Evolutionary conservation across 1,140 invertebrate genomes (phyloP).

Genomic region (Bombus waltoni): DNA sequence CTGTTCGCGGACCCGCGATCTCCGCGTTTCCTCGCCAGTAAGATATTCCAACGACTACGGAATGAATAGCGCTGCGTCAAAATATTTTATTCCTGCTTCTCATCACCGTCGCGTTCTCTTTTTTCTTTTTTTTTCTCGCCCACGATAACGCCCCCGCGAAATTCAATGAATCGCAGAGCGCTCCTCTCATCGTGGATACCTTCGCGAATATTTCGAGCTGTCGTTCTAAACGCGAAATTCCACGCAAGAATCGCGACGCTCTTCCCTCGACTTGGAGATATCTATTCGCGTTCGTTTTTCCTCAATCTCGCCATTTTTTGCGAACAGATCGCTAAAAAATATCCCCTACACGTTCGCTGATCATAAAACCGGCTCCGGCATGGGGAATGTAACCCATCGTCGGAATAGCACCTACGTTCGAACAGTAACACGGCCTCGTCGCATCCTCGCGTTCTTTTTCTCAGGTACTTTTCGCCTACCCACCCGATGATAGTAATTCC

Average conservation of each 20-base stretch:
- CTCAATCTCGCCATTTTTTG: conserved; percentile 6
- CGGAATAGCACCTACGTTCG: conserved; percentile 65
- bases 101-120: background rate
- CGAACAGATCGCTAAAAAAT: conserved; percentile 60
- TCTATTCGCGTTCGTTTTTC: conserved; percentile 15
- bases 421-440: conserved; percentile 47
- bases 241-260: background rate
- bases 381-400: conserved; percentile 67
- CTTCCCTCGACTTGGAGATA: conserved; percentile 19
- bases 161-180: conserved; percentile 41
- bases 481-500: conserved; percentile 51
- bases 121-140: background rate
- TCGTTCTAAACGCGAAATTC: conserved; percentile 36
- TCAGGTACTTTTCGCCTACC: conserved; percentile 48
- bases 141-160: conserved; percentile 26
- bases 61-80: background rate
- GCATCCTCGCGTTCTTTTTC: conserved; percentile 21
- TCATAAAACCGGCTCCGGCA: conserved; percentile 68
- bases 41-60: conserved; percentile 13
- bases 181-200: conserved; percentile 25
- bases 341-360: conserved; percentile 51
- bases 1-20: background rate
- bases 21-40: background rate
- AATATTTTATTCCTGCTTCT: conserved; percentile 11
- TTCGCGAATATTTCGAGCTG: conserved; percentile 2